phyloP scores from a whole-genome alignment of 2,113 vertebrate species.

The Ictidomys tridecemlineatus region DNA sequence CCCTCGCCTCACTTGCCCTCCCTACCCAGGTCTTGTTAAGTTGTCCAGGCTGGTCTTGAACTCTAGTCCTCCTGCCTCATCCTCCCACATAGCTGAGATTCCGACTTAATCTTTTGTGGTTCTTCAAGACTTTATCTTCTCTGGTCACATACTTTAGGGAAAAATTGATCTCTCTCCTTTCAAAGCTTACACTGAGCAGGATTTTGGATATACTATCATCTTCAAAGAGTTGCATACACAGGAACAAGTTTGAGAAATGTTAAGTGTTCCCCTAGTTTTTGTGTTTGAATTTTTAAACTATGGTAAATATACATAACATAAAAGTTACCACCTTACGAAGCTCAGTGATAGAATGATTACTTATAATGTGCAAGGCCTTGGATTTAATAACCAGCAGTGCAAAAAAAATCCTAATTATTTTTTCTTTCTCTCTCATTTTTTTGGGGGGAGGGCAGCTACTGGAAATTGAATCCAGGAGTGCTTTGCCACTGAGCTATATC shows the following conservation, averaged over 20 bases:
- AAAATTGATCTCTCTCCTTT: not conserved
- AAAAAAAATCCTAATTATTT: not conserved
- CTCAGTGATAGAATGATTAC: not conserved
- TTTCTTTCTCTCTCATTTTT: no score
- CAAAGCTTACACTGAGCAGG: not conserved
- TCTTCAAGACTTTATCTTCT: conserved; percentile 45
- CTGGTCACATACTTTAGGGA: not conserved
- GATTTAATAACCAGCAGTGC: not conserved
- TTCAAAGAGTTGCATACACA: not conserved
- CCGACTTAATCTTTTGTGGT: not conserved
- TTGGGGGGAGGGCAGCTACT: no score
- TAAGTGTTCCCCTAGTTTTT: not conserved
- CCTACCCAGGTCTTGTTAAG: not conserved
- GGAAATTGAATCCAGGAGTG: no score
- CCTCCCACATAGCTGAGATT: not conserved
- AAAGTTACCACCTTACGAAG: not conserved
- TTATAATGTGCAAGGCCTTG: not conserved
- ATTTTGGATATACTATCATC: not conserved
- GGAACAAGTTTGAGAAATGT: conserved; percentile 3
- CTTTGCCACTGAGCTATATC: no score
- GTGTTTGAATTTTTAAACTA: not conserved
- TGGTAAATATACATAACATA: not conserved
- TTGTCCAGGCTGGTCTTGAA: not conserved
- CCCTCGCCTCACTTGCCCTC: no score
- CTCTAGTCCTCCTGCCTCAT: not conserved